Conservation (phyloP, 2,888 invertebrate species). For the Drosophila anomelani region DNA sequence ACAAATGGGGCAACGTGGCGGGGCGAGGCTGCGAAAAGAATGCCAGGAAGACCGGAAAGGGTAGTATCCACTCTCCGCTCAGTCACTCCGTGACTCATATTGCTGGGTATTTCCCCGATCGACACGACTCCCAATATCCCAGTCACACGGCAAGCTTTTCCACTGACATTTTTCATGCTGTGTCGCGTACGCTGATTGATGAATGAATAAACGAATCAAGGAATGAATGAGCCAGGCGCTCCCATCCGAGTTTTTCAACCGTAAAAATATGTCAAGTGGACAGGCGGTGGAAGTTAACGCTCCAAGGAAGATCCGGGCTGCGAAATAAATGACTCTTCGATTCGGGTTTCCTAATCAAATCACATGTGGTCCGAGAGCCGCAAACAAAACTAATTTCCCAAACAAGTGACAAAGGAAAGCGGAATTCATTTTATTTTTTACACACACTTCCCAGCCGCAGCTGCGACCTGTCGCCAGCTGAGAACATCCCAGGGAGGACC, state of each 20-base stretch:
- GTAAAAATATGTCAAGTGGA: conserved; percentile 66
- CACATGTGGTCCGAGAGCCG: conserved; percentile 52
- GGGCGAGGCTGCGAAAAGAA: conserved; percentile 1
- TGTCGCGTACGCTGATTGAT: conserved; percentile 72
- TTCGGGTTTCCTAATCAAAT: conserved; percentile 63
- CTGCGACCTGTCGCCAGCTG: conserved; percentile 48
- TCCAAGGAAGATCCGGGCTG: conserved; percentile 9
- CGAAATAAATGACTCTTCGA: conserved; percentile 68
- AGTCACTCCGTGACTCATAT: neutral
- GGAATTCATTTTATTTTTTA: conserved; percentile 36
- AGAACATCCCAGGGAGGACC: conserved; percentile 44
- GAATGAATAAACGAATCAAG: conserved; percentile 66
- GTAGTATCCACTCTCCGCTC: neutral
- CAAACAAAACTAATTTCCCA: conserved; percentile 57
- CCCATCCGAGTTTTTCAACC: conserved; percentile 52
- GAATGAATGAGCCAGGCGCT: conserved; percentile 41
- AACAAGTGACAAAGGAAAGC: conserved; percentile 44
- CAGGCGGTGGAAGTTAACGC: conserved; percentile 26
- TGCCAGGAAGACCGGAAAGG: neutral
- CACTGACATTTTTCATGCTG: conserved; percentile 70
- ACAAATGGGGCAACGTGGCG: conserved; percentile 2
- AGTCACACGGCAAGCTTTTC: conserved; percentile 43
- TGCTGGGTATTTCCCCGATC: conserved; percentile 40
- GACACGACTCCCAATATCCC: neutral
- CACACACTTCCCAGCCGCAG: conserved; percentile 50